phyloP scores from a whole-genome alignment of 2,113 vertebrate species.

The Zonotrichia leucophrys region DNA sequence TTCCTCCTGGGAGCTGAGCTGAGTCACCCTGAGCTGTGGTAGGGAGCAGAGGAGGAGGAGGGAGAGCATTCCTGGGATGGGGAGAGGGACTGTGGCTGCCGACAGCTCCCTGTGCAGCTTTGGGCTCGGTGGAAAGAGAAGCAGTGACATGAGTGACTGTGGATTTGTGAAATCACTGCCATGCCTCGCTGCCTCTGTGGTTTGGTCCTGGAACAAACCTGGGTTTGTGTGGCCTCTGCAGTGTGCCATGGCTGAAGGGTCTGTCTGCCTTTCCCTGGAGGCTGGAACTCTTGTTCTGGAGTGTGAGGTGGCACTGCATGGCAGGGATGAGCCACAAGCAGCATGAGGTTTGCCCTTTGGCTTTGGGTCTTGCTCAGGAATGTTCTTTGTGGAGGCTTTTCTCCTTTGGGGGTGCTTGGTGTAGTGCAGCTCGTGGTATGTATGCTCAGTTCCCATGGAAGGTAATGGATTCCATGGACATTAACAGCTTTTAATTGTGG shows the following conservation, averaged over 20 bases:
- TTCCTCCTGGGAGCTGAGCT: neutral
- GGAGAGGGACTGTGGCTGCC: neutral
- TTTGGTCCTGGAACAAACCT: constrained; percentile 37
- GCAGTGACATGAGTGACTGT: neutral
- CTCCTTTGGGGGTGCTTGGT: neutral
- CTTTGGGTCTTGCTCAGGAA: neutral
- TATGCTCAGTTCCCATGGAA: neutral
- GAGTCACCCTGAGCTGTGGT: neutral
- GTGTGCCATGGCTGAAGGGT: neutral
- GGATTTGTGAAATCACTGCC: neutral
- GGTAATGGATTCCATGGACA: neutral
- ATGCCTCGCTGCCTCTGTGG: neutral
- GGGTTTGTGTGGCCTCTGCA: neutral
- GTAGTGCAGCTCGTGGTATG: rapidly evolving
- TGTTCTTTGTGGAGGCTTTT: neutral
- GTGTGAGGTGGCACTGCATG: neutral
- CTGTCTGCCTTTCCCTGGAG: neutral
- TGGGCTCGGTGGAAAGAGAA: rapidly evolving
- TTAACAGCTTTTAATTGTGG: neutral
- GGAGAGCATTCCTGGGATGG: neutral
- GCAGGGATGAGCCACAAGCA: neutral
- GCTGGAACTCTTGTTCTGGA: neutral
- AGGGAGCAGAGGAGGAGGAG: neutral
- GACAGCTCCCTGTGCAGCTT: neutral
- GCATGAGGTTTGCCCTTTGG: neutral